Evolutionary conservation across 2,113 vertebrate genomes (phyloP).

Genomic region (Zeus faber): DNA sequence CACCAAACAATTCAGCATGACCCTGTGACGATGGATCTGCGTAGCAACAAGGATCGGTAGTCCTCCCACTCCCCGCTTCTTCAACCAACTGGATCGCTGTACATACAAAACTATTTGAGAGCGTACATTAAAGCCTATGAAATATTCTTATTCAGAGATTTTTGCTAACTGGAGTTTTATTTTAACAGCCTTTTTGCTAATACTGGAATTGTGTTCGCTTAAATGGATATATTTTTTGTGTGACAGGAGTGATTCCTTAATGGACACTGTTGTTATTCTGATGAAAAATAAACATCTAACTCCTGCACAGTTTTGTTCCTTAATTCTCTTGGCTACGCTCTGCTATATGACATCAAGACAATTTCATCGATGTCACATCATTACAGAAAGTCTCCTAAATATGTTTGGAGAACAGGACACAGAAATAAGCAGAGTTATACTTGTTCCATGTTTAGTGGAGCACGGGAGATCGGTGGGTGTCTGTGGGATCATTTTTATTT

Average conservation of each 20-base stretch:
- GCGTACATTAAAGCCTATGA: conserved; percentile 6
- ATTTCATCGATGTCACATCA: too few species aligned
- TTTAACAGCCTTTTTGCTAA: conserved; percentile 35
- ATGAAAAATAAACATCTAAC: too few species aligned
- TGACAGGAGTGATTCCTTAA: conserved; percentile 16
- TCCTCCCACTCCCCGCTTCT: neutral
- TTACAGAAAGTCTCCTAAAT: too few species aligned
- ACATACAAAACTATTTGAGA: neutral
- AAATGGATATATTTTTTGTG: conserved; percentile 39
- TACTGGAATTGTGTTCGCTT: too few species aligned
- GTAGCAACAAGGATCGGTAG: conserved; percentile 85
- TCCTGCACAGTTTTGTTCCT: too few species aligned
- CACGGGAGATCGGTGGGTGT: too few species aligned
- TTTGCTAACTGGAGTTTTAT: conserved; percentile 41
- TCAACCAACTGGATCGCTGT: conserved; percentile 1
- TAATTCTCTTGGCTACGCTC: too few species aligned
- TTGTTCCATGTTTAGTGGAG: too few species aligned
- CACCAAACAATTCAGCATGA: conserved; percentile 94
- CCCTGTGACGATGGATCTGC: conserved; percentile 86
- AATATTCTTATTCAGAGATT: conserved; percentile 13
- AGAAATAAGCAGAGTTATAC: too few species aligned
- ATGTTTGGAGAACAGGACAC: too few species aligned
- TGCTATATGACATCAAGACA: too few species aligned
- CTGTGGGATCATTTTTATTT: too few species aligned
- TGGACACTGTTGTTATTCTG: conserved; percentile 24